Evolutionary conservation across 2,113 vertebrate species (phyloP).

Genomic region (Mirounga angustirostris): DNA sequence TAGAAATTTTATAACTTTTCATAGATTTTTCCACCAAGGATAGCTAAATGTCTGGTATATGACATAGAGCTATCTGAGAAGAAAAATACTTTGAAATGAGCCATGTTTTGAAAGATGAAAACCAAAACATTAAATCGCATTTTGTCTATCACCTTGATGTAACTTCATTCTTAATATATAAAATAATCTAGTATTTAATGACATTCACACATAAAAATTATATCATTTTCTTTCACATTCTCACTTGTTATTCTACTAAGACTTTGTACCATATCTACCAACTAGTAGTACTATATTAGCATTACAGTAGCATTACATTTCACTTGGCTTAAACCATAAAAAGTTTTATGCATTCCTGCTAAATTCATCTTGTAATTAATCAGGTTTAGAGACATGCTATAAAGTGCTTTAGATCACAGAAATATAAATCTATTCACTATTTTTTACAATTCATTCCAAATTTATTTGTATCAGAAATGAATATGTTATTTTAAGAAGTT

Average conservation of each 20-base stretch:
- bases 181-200: neutral
- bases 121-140: constrained; percentile 8
- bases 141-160: neutral
- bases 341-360: neutral
- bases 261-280: neutral
- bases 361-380: neutral
- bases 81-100: constrained; percentile 32
- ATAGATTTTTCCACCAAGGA: neutral
- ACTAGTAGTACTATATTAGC: neutral
- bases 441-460: neutral
- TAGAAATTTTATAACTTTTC: constrained; percentile 39
- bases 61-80: neutral
- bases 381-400: neutral
- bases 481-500: neutral
- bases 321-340: constrained; percentile 9
- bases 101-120: constrained; percentile 38
- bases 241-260: neutral
- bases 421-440: neutral
- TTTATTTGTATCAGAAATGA: constrained; percentile 7
- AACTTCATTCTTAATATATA: neutral
- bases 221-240: neutral
- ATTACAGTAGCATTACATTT: neutral
- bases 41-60: constrained; percentile 6
- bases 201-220: neutral
- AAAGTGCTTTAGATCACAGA: constrained; percentile 39